Conservation (phyloP, 2,888 invertebrate species). For the Hanleya hanleyi region DNA sequence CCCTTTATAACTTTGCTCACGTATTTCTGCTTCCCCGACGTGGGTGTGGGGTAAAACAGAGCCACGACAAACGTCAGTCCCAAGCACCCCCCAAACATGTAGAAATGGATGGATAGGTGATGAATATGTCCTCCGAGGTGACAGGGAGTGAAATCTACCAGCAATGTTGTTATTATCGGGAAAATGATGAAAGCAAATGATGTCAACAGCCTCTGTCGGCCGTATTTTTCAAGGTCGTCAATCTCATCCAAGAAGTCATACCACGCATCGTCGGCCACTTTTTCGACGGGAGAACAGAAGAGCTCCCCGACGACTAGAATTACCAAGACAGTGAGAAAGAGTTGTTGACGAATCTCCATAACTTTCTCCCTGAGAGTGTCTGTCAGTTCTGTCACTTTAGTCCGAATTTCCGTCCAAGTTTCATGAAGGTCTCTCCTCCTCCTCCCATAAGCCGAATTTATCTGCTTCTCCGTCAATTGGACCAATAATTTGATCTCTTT, state of each 20-base stretch:
- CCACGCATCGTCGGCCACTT: constrained; percentile 69
- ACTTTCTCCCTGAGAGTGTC: constrained; percentile 1
- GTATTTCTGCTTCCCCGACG: constrained; percentile 50
- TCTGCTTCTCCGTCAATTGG: not conserved
- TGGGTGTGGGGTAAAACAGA: constrained; percentile 63
- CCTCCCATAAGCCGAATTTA: not conserved
- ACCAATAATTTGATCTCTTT: not conserved
- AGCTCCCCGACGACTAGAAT: constrained; percentile 62
- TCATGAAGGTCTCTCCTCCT: not conserved
- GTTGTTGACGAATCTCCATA: constrained; percentile 20
- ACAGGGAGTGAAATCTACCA: constrained; percentile 65
- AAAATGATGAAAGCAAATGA: constrained; percentile 61
- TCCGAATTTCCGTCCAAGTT: constrained; percentile 6
- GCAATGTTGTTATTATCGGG: constrained; percentile 54
- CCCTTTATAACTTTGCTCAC: constrained; percentile 58
- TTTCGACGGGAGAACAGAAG: constrained; percentile 60
- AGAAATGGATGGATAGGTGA: constrained; percentile 67
- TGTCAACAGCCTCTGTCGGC: constrained; percentile 64
- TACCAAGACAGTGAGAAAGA: constrained; percentile 58
- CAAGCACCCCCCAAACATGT: constrained; percentile 60
- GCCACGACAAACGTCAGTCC: constrained; percentile 53
- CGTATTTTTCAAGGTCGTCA: constrained; percentile 68
- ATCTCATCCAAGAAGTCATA: constrained; percentile 68
- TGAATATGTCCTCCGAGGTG: constrained; percentile 56
- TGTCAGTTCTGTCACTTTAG: not conserved